phyloP scores from a whole-genome alignment of 2,888 invertebrate genomes.

The Myopa tessellatipennis region DNA sequence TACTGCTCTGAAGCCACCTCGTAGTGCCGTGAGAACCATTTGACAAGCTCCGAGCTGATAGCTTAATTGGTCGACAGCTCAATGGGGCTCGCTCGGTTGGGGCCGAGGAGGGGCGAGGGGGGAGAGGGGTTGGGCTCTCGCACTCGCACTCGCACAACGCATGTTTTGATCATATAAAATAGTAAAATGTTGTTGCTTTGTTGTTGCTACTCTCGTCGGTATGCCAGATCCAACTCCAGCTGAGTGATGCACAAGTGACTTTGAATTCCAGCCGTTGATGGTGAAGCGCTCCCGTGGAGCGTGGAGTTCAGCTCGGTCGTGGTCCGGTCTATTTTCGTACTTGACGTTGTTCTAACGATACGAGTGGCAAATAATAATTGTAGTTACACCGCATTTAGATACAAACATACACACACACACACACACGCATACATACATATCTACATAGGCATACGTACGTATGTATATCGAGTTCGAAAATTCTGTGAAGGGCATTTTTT shows the following conservation, averaged over 20 bases:
- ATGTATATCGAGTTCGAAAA: constrained; percentile 43
- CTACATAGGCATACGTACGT: too few relatives aligned
- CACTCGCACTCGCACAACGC: not conserved
- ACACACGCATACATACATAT: too few relatives aligned
- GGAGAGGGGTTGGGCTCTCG: too few relatives aligned
- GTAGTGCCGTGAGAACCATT: constrained; percentile 14
- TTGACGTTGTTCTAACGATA: constrained; percentile 18
- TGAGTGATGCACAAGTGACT: not conserved
- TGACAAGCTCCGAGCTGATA: constrained; percentile 38
- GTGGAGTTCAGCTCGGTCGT: constrained; percentile 4
- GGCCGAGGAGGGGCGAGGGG: too few relatives aligned
- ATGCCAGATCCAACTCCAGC: constrained; percentile 6
- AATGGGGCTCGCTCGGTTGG: too few relatives aligned
- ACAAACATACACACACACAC: not conserved
- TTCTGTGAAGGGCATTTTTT: constrained; percentile 44
- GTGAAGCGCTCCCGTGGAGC: constrained; percentile 18
- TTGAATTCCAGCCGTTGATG: not conserved
- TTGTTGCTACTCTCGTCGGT: constrained; percentile 4
- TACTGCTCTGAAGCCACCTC: not conserved
- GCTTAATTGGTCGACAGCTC: constrained; percentile 41
- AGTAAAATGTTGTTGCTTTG: constrained; percentile 12
- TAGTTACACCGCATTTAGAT: not conserved
- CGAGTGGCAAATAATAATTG: not conserved
- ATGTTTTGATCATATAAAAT: constrained; percentile 19
- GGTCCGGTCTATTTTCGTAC: constrained; percentile 41